Base-by-base conservation (phyloP, 2,113 vertebrate genomes). In the Channa maculata region DNA sequence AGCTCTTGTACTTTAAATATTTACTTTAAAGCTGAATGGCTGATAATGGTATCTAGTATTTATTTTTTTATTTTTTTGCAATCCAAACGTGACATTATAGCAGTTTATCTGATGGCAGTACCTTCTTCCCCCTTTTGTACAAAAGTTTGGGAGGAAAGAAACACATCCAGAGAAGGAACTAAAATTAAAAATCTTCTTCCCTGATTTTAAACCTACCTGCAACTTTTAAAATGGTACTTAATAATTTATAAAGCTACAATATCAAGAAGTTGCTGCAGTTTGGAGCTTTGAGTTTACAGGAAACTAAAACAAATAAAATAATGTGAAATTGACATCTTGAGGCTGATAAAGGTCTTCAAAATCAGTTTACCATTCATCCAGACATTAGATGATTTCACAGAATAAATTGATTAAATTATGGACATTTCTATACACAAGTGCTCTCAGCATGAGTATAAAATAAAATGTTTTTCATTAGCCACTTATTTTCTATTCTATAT, bases 131-230 rank as follows among this genome's bases (percentile, higher is more conserved):
- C 6, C 43, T 48, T 58, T 41, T 39, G 24, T 33, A 49, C 38
- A 72, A 53, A 71, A 59, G 46, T 52, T 48, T 36, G 51, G 33
- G 51, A 10, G 11, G 3, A 52, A 37, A 37, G 15, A 8, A 33
- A 34, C 37, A 36, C 15, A 34, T 44, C 11, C 36, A 55, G 68
- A 43, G 4, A 4, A 2, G 73, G 84, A 85, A 83, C 13, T 67
- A 62, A 60, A 58, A 70, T 11, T 45, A 39, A 48, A n/a, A 33
- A 4, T 1, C 34, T 69, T 11, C 41, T 24, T 5, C 37, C 1
- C 24, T 24, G 24, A 24, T 24, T 38, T 52, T 5, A 41, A 41
- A 41, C 39, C 4, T 41, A 41, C 4, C 6, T 2, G 6, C 6
- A 7, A 41, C 6, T 4, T 41, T 41, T 41, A 41, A 24, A 24